Base-by-base conservation (phyloP, 2,113 vertebrate genomes). In the Meles meles region DNA sequence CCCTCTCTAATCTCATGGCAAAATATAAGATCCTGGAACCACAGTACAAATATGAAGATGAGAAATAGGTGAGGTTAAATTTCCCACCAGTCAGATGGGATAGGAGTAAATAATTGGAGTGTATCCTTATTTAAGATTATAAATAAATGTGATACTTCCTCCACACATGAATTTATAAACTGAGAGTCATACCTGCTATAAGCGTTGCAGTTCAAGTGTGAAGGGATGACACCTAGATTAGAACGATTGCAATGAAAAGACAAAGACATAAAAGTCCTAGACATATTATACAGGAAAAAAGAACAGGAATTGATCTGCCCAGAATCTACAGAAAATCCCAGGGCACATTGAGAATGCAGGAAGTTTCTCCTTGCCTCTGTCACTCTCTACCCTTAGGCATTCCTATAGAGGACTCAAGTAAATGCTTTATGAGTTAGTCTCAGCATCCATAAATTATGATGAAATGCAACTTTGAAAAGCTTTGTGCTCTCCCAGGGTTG, bases 101-200 rank as follows among this genome's bases (percentile, higher is more conserved):
- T 67, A 57, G 55, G 27, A 96, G 18, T 17, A 49, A 72, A 69
- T 44, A 59, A 97, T 18, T 80, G 59, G 69, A 93, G 25, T 91
- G 96, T 97, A 92, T 34, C 57, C 97, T 97, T 94, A 93, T 97
- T 95, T 82, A 94, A 84, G 80, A 52, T 93, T 84, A 94, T 93
- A 84, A 81, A 94, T 95, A 96, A 93, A 94, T 91, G 69, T 95
- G 61, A 72, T 93, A 87, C 89, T 94, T 96, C 57, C 81, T 67
- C 57, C 20, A 92, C 34, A 91, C 13, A 81, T 80, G 27, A 90
- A 83, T 93, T 92, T 95, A 90, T 87, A 92, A 97, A 90, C 31
- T 87, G 80, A 95, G 63, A 88, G 10, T 95, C 80, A 95, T 72
- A 92, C 23, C 71, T 95, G 71, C 85, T 83, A 69, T 69, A 97